A percentile compares a stretch with the other conserved stretches of the same genome.
Evolutionary conservation across 2,888 invertebrate genomes (phyloP).

Genomic region (Invenusta paracnida): DNA sequence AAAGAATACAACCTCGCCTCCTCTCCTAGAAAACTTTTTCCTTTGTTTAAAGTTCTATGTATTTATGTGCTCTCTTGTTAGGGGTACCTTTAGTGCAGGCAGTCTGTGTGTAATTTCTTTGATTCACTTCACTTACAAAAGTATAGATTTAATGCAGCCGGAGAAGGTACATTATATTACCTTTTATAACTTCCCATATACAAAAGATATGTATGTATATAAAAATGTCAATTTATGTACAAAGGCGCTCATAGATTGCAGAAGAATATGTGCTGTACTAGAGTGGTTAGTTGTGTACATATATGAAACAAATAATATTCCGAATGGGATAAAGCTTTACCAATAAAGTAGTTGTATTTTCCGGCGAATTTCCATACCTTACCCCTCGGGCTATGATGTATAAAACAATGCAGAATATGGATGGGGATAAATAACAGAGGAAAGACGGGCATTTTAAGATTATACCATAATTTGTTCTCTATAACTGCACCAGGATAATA

Average conservation of each 20-base stretch:
- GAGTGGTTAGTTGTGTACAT: no score
- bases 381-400: not conserved
- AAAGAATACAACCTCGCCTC: not conserved
- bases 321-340: no score
- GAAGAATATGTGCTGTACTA: no score
- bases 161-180: no score
- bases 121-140: not conserved
- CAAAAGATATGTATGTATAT: not conserved
- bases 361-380: no score
- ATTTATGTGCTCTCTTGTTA: not conserved
- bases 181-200: not conserved
- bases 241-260: no score
- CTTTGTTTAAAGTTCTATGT: not conserved
- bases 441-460: slow-evolving; percentile 4
- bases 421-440: not conserved
- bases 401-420: not conserved
- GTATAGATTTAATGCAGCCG: slow-evolving; percentile 20
- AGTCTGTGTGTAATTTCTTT: slow-evolving; percentile 3
- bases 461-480: not conserved
- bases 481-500: no score
- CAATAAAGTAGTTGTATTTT: no score
- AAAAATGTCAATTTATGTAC: no score
- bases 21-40: no score
- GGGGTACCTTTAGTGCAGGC: no score
- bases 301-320: no score